A percentile compares a stretch with the other conserved stretches of the same genome.
Evolutionary conservation across 2,113 vertebrate species (phyloP).

Genomic region (Ptychochromis oligacanthus): DNA sequence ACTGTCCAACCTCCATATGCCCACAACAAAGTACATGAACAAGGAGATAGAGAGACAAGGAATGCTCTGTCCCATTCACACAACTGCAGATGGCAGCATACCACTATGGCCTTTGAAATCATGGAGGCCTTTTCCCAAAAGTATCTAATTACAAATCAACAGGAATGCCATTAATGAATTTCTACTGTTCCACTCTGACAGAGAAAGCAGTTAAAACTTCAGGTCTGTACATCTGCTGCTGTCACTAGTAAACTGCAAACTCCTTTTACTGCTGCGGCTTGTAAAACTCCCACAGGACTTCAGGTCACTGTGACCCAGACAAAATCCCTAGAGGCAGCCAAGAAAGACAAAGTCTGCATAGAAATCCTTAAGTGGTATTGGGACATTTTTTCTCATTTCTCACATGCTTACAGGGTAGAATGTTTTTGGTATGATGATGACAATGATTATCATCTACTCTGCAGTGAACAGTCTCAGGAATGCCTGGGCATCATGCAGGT

Average conservation of each 20-base stretch:
- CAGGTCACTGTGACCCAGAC: slow-evolving; percentile 64
- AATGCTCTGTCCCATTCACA: slow-evolving; percentile 30
- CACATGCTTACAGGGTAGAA: background rate
- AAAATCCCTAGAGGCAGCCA: slow-evolving; percentile 51
- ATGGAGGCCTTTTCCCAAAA: slow-evolving; percentile 30
- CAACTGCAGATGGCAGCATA: slow-evolving; percentile 79
- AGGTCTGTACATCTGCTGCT: slow-evolving; percentile 5
- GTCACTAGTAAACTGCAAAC: slow-evolving; percentile 12
- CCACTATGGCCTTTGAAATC: slow-evolving; percentile 61
- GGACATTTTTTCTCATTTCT: slow-evolving; percentile 42
- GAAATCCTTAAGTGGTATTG: slow-evolving; percentile 37
- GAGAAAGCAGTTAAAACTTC: slow-evolving; percentile 6
- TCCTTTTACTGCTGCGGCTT: slow-evolving; percentile 34
- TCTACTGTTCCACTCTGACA: slow-evolving; percentile 7
- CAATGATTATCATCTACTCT: slow-evolving; percentile 17
- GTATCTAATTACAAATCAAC: slow-evolving; percentile 4
- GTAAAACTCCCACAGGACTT: slow-evolving; percentile 22
- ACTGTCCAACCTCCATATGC: too few species aligned
- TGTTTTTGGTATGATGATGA: slow-evolving; percentile 38
- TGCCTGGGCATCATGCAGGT: slow-evolving; percentile 55
- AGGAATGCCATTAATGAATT: slow-evolving; percentile 40
- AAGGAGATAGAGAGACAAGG: background rate
- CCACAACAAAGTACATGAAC: background rate
- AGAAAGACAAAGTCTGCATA: slow-evolving; percentile 30
- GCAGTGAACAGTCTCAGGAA: slow-evolving; percentile 28